A percentile compares a stretch with the other conserved stretches of the same genome.
Evolutionary conservation across 2,888 invertebrate genomes (phyloP).

Genomic region (Dromius quadrimaculatus): DNA sequence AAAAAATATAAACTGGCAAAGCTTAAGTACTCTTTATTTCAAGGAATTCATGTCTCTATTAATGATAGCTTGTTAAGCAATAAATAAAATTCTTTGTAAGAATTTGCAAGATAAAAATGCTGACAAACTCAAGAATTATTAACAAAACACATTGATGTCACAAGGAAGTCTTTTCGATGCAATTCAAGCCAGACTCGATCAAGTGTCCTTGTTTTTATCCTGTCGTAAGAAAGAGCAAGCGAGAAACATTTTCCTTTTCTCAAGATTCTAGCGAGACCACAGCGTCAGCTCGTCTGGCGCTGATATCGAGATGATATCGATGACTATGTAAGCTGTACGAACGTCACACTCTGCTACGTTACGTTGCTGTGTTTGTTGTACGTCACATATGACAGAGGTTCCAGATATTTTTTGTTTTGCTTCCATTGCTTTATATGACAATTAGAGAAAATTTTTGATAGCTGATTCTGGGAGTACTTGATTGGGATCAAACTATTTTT

Average conservation of each 20-base stretch:
- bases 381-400: conserved; percentile 29
- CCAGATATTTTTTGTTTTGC: too few species aligned
- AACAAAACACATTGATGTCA: not conserved
- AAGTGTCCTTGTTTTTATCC: conserved; percentile 31
- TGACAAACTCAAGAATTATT: not conserved
- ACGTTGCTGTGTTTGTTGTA: not conserved
- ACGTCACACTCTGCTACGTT: conserved; percentile 3
- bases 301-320: conserved; percentile 31
- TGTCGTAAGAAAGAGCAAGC: conserved; percentile 8
- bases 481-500: too few species aligned
- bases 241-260: not conserved
- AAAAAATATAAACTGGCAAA: too few species aligned
- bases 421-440: too few species aligned
- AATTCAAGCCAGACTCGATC: conserved; percentile 15
- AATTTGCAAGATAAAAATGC: not conserved
- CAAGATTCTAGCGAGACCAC: conserved; percentile 6
- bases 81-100: too few species aligned
- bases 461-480: too few species aligned
- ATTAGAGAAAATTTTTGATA: too few species aligned
- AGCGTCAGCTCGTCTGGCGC: conserved; percentile 39
- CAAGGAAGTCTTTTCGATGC: conserved; percentile 1
- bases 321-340: conserved; percentile 17
- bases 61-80: too few species aligned
- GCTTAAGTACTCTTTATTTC: too few species aligned
- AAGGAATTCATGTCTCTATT: too few species aligned